Evolutionary conservation across 2,113 vertebrate species (phyloP).

Genomic region (Noturus placidus): DNA sequence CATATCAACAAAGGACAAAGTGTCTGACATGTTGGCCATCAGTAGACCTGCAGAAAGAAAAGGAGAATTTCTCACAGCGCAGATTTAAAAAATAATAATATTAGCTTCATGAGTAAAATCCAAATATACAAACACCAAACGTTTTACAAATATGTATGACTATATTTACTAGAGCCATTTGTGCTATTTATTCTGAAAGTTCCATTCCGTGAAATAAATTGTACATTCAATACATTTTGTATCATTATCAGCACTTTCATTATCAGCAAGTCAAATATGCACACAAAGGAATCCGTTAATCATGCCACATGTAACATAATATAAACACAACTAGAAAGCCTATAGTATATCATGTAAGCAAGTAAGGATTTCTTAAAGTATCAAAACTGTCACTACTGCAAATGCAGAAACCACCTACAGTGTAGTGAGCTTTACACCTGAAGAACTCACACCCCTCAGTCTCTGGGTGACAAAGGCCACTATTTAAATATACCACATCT

Average conservation of each 20-base stretch:
- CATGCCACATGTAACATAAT: background rate
- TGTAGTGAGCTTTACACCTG: background rate
- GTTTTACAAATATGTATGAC: background rate
- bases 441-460: background rate
- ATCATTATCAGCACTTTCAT: background rate
- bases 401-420: background rate
- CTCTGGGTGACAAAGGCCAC: background rate
- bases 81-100: too few relatives aligned
- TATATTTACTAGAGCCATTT: background rate
- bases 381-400: background rate
- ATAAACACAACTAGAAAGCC: background rate
- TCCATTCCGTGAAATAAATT: background rate
- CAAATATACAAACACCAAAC: background rate
- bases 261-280: background rate
- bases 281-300: background rate
- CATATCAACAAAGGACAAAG: conserved; percentile 19
- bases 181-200: background rate
- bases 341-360: background rate
- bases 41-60: background rate
- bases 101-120: background rate
- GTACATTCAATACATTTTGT: background rate
- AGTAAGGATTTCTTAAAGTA: background rate
- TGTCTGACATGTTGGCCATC: conserved; percentile 36
- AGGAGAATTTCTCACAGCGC: background rate
- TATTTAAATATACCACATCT: background rate